These are phyloP conservation scores for Nerophis lumbriciformis DNA, from an alignment of 2,113 vertebrate species.

Conservation along the genomic window DNA sequence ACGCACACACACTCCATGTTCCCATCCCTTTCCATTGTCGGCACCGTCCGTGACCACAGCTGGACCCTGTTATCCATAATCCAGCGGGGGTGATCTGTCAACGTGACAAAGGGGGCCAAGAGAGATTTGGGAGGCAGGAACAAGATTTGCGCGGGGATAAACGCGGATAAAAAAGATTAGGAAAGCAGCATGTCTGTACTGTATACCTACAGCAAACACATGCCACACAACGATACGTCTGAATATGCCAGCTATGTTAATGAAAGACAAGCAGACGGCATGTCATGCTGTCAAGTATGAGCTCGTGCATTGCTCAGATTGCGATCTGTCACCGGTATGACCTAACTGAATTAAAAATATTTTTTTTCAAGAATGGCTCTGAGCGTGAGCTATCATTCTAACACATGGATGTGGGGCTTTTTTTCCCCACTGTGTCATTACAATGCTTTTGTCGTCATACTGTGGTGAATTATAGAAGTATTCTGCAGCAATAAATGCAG, in stretches of 20 bases:
- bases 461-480: too few species aligned
- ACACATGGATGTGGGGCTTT: too few species aligned
- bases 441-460: too few species aligned
- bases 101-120: conserved; percentile 37
- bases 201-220: conserved; percentile 1
- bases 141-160: conserved; percentile 2
- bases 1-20: background rate
- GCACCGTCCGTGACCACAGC: conserved; percentile 33
- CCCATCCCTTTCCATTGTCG: conserved; percentile 26
- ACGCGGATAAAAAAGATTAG: conserved; percentile 6
- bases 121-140: conserved; percentile 20
- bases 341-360: background rate
- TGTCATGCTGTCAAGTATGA: conserved; percentile 22
- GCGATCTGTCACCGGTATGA: conserved; percentile 9
- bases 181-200: background rate
- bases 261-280: background rate
- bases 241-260: conserved; percentile 35
- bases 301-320: background rate
- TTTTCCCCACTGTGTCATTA: too few species aligned
- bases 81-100: conserved; percentile 38
- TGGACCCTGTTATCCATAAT: conserved; percentile 53
- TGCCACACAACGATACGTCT: conserved; percentile 4
- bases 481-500: background rate
- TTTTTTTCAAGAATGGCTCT: too few species aligned
- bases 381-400: too few species aligned